Percentiles rank a stretch among this genome's conserved stretches.
These are phyloP conservation scores for Jordanella pulchra DNA, from an alignment of 2,797 vertebrate genomes.

Conservation along the genomic window DNA sequence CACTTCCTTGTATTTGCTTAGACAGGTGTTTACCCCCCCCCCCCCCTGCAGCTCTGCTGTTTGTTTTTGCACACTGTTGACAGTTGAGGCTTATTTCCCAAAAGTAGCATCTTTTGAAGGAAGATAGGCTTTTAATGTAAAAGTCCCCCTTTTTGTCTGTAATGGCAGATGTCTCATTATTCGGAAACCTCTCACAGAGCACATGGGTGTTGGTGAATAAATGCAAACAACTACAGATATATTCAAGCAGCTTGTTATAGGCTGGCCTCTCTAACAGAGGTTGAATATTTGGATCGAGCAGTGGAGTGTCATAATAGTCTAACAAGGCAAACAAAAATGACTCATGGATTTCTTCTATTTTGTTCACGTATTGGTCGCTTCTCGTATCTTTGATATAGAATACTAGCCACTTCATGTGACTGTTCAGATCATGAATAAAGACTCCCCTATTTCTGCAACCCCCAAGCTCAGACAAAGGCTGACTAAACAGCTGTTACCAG, in stretches of 20 bases:
- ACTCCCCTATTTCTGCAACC: constrained; percentile 28
- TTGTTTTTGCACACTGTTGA: neutral
- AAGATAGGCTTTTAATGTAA: constrained; percentile 23
- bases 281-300: constrained; percentile 1
- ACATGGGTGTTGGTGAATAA: constrained; percentile 44
- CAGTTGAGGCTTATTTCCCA: constrained; percentile 9
- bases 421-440: constrained; percentile 62
- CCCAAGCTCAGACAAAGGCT: constrained; percentile 36
- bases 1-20: constrained; percentile 25
- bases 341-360: neutral
- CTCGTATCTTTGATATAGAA: constrained; percentile 48
- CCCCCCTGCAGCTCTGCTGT: constrained; percentile 2
- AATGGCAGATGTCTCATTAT: constrained; percentile 56
- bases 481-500: constrained; percentile 67
- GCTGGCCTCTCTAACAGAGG: neutral
- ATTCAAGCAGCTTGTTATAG: constrained; percentile 20
- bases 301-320: neutral
- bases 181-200: constrained; percentile 38
- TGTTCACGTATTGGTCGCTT: constrained; percentile 16
- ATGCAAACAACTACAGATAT: constrained; percentile 41
- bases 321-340: neutral
- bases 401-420: constrained; percentile 65
- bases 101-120: constrained; percentile 36
- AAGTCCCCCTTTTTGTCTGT: constrained; percentile 34
- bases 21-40: constrained; percentile 7